Evolutionary conservation across 2,888 invertebrate genomes (phyloP).

Genomic region (Lithophane socia): DNA sequence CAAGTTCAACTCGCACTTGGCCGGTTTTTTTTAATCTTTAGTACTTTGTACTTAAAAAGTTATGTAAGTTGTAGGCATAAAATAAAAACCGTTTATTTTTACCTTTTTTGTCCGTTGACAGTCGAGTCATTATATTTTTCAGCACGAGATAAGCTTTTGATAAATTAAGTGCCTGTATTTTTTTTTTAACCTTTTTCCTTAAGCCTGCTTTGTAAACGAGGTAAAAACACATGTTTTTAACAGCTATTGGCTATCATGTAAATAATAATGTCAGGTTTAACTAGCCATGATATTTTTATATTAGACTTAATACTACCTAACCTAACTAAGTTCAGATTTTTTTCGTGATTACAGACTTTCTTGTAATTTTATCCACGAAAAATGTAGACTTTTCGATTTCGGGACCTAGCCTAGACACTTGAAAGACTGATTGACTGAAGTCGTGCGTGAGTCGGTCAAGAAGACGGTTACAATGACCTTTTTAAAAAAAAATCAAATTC

Average conservation of each 20-base stretch:
- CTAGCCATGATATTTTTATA: constrained; percentile 4
- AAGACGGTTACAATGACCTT: not conserved
- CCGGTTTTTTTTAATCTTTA: not conserved
- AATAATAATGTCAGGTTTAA: constrained; percentile 1
- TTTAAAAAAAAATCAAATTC: not conserved
- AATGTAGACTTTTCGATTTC: not conserved
- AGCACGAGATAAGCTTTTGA: constrained; percentile 41
- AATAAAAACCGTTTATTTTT: constrained; percentile 16
- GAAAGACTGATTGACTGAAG: not conserved
- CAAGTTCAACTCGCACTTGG: too few species aligned
- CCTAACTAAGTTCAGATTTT: not conserved
- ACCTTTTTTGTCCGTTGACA: constrained; percentile 20
- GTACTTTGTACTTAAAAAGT: not conserved
- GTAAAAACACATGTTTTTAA: constrained; percentile 25
- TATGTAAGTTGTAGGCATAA: not conserved
- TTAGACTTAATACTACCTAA: not conserved
- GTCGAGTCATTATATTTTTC: constrained; percentile 28
- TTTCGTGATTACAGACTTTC: not conserved
- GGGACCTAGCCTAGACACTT: not conserved
- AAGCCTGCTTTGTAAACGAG: constrained; percentile 10
- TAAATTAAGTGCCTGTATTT: constrained; percentile 14
- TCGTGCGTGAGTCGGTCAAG: not conserved
- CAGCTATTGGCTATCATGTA: not conserved
- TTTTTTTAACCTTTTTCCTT: constrained; percentile 34
- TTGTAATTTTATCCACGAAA: not conserved